Percentiles rank a stretch among this genome's conserved stretches.
These are phyloP conservation scores for Echeneis naucrates DNA, from an alignment of 2,797 vertebrate species.

Conservation along the genomic window DNA sequence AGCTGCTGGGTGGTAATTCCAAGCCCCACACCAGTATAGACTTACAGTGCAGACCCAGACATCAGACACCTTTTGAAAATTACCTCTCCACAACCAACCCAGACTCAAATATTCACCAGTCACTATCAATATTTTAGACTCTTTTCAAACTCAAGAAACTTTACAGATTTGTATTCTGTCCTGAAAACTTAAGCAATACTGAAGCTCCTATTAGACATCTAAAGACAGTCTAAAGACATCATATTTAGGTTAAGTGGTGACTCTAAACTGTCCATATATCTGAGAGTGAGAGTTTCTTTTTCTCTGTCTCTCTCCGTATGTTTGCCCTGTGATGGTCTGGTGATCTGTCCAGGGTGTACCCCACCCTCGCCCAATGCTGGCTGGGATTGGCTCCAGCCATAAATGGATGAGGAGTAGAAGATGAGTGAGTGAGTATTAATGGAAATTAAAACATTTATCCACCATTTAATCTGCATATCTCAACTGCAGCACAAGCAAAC, in stretches of 20 bases:
- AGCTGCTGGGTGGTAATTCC: slow-evolving; percentile 33
- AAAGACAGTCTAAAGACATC: too few relatives aligned
- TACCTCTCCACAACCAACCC: slow-evolving; percentile 8
- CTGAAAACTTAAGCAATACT: not conserved
- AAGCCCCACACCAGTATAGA: slow-evolving; percentile 34
- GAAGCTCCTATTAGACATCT: not conserved
- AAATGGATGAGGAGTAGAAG: too few relatives aligned
- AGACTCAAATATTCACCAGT: slow-evolving; percentile 9
- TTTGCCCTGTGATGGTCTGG: too few relatives aligned
- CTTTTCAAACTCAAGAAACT: not conserved
- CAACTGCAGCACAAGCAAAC: not conserved
- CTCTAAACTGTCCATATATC: too few relatives aligned
- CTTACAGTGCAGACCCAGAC: slow-evolving; percentile 53
- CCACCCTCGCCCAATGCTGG: too few relatives aligned
- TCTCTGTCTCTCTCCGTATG: too few relatives aligned
- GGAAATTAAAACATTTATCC: not conserved
- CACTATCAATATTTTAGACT: not conserved
- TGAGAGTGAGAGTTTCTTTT: too few relatives aligned
- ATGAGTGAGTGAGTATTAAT: not conserved
- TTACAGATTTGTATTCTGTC: not conserved
- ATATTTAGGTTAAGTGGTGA: too few relatives aligned
- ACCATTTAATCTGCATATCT: not conserved
- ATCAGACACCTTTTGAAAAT: slow-evolving; percentile 48
- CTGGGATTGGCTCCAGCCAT: too few relatives aligned
- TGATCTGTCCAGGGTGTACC: too few relatives aligned